Base-by-base conservation (phyloP, 2,797 vertebrate species). In the Acanthornis magna region DNA sequence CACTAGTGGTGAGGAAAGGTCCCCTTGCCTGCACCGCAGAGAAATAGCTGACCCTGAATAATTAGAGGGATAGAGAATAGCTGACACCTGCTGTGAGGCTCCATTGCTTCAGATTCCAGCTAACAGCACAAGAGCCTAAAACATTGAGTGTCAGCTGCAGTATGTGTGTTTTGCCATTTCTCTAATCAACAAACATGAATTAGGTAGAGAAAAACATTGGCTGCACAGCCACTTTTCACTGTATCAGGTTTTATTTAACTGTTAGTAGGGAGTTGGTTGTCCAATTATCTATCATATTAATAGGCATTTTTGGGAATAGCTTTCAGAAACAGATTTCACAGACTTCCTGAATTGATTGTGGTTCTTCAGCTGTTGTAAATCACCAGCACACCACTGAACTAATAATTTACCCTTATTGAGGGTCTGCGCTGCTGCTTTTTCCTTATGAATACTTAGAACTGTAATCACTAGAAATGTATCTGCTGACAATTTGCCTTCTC, bases 401-500 rank as follows among this genome's bases (percentile, higher is more conserved):
- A 75, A 48, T 76, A 32, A 78, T 91, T 82, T 91, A 48, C 22
- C 17, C 30, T 76, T 66, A 43, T 4, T 80, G 40, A 87, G 42
- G 62, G 42, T 88, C 72, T 54, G 19, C 22, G 48, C 32, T 72
- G 71, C 62, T 58, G 50, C 45, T 40, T 96, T 94, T 92, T 51
- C 55, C 40, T 73, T 87, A 13, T 80, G 57, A 94, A 42, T 89
- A 36, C 47, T 57, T 79, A 65, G 23, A 57, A 51, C 67, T 73
- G 22, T 91, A 81, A 91, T 82, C 2, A 8, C 50, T 75, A 43
- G 75, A 86, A 91, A 79, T 55, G 16, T 85, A 32, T 73, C 83
- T 91, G 60, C 63, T 70, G 86, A 76, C 51, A 77, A 63, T 88
- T 89, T 89, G 38, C 77, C 20, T 90, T 95, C 67, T 70, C 75